Evolutionary conservation across 2,113 vertebrate genomes (phyloP).

Genomic region (Varanus salvator): DNA sequence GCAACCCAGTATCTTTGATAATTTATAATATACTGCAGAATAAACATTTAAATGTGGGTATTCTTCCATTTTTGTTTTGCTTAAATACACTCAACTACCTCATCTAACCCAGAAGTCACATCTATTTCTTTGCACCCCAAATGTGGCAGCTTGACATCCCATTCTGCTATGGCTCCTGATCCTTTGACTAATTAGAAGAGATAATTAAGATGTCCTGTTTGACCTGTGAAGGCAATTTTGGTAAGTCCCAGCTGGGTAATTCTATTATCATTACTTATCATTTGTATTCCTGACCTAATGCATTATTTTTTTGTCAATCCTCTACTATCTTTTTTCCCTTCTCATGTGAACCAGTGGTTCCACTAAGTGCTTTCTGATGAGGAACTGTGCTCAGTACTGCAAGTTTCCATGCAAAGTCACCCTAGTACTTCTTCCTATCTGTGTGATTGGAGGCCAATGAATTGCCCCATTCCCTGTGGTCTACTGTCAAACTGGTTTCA

Average conservation of each 20-base stretch:
- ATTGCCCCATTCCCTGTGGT: not conserved
- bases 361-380: not conserved
- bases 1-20: not conserved
- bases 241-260: not conserved
- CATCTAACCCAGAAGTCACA: not conserved
- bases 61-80: too few relatives aligned
- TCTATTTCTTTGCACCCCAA: not conserved
- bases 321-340: not conserved
- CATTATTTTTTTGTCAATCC: not conserved
- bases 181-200: not conserved
- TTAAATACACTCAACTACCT: not conserved
- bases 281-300: not conserved
- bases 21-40: not conserved
- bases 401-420: not conserved
- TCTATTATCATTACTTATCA: not conserved
- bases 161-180: not conserved
- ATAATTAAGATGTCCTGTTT: not conserved
- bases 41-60: not conserved
- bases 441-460: not conserved
- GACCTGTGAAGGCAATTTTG: not conserved
- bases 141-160: not conserved
- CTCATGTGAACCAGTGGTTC: not conserved
- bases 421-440: constrained; percentile 14
- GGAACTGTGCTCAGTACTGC: not conserved
- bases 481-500: constrained; percentile 23